Evolutionary conservation across 2,888 invertebrate genomes (phyloP).

Genomic region (Mystacides longicornis): DNA sequence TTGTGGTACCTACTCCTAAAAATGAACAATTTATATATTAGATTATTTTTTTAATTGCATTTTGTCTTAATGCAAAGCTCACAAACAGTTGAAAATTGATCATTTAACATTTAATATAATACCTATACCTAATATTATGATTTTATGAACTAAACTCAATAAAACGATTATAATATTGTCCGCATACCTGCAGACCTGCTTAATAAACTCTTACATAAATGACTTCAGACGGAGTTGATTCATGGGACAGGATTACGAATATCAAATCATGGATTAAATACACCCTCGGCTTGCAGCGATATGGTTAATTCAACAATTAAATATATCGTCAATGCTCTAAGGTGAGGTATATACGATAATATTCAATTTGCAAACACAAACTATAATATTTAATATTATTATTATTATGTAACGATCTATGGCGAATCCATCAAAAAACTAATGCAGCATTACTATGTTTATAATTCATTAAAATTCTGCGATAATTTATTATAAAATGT

Average conservation of each 20-base stretch:
- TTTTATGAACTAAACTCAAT: too few species aligned
- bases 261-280: neutral
- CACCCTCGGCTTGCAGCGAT: neutral
- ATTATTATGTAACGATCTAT: neutral
- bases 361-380: neutral
- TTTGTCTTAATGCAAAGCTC: too few species aligned
- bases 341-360: conserved; percentile 1
- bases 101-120: too few species aligned
- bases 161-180: neutral
- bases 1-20: too few species aligned
- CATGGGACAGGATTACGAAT: neutral
- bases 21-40: too few species aligned
- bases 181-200: neutral
- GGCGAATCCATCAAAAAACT: too few species aligned
- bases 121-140: too few species aligned
- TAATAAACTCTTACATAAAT: neutral
- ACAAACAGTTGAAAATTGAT: too few species aligned
- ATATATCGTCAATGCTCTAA: conserved; percentile 4
- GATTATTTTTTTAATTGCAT: too few species aligned
- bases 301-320: neutral
- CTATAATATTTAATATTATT: neutral
- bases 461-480: too few species aligned
- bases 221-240: neutral
- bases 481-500: too few species aligned
- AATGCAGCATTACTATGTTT: too few species aligned